Evolutionary conservation across 2,888 invertebrate species (phyloP).

Genomic region (Galeruca laticollis): DNA sequence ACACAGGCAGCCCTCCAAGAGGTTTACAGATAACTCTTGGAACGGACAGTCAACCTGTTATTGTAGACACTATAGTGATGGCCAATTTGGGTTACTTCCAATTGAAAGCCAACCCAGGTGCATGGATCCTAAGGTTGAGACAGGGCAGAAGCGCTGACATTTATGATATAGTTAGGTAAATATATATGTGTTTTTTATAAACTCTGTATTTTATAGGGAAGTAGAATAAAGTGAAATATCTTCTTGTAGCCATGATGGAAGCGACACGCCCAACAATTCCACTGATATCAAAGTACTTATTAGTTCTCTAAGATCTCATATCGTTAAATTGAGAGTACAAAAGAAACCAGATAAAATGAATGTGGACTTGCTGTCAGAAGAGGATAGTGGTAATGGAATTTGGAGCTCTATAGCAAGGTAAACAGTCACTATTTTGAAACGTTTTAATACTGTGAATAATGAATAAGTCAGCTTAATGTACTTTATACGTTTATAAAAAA

Average conservation of each 20-base stretch:
- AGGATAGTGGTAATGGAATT: constrained; percentile 82
- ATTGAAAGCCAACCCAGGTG: constrained; percentile 97
- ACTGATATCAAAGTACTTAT: constrained; percentile 83
- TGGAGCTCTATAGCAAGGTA: constrained; percentile 97
- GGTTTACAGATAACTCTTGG: constrained; percentile 97
- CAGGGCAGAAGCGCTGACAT: constrained; percentile 96
- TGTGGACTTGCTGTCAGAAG: constrained; percentile 89
- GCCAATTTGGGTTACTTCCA: constrained; percentile 99
- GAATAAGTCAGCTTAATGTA: background rate
- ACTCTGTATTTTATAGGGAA: too few species aligned
- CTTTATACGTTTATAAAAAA: too few species aligned
- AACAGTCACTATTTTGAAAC: constrained; percentile 29
- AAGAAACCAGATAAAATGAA: constrained; percentile 91
- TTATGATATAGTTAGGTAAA: constrained; percentile 87
- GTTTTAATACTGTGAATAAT: background rate
- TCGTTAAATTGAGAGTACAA: constrained; percentile 89
- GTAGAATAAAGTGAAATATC: too few species aligned
- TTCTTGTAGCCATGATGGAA: constrained; percentile 77
- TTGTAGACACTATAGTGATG: constrained; percentile 99
- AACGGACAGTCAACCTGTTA: constrained; percentile 79
- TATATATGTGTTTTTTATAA: constrained; percentile 26
- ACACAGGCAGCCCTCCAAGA: constrained; percentile 92
- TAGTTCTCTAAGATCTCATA: constrained; percentile 87
- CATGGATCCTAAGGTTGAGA: constrained; percentile 89
- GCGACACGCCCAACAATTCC: constrained; percentile 78